phyloP scores from a whole-genome alignment of 1,140 invertebrate genomes.

The Dinothrombium tinctorium region DNA sequence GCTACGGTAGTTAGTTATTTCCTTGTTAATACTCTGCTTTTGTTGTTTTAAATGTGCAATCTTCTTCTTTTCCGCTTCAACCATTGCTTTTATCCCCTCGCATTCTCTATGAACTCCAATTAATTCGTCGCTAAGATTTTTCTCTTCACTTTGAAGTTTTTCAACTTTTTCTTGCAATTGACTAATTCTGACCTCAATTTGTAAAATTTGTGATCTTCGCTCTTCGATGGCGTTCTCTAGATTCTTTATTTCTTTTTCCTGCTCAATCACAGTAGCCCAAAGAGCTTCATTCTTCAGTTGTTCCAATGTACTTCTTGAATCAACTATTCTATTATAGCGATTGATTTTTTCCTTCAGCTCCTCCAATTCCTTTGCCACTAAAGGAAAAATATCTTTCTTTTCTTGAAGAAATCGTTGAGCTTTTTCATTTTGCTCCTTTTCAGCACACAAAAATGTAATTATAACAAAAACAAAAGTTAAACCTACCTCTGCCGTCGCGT shows the following conservation, averaged over 20 bases:
- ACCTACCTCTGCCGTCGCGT: constrained; percentile 29
- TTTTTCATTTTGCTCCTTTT: constrained; percentile 1
- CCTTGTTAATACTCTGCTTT: background rate
- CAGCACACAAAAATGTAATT: background rate
- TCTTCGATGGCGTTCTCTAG: background rate
- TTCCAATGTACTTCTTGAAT: constrained; percentile 10
- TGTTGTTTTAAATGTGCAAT: background rate
- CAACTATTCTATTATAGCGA: constrained; percentile 4
- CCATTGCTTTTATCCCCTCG: background rate
- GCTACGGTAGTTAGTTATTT: background rate
- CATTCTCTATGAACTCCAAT: background rate
- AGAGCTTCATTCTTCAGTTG: constrained; percentile 26
- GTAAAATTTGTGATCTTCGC: background rate
- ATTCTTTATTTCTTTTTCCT: background rate
- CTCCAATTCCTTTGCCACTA: constrained; percentile 8
- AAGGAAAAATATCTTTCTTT: constrained; percentile 20
- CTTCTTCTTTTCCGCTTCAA: background rate
- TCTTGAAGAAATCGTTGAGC: constrained; percentile 21
- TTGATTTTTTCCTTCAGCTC: constrained; percentile 10
- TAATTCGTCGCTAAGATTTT: background rate
- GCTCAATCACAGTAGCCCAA: constrained; percentile 20
- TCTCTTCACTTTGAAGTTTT: background rate
- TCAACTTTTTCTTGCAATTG: background rate
- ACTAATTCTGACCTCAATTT: background rate
- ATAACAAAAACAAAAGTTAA: constrained; percentile 11